Evolutionary conservation across 2,113 vertebrate genomes (phyloP).

Genomic region (Ramphastos sulfuratus): DNA sequence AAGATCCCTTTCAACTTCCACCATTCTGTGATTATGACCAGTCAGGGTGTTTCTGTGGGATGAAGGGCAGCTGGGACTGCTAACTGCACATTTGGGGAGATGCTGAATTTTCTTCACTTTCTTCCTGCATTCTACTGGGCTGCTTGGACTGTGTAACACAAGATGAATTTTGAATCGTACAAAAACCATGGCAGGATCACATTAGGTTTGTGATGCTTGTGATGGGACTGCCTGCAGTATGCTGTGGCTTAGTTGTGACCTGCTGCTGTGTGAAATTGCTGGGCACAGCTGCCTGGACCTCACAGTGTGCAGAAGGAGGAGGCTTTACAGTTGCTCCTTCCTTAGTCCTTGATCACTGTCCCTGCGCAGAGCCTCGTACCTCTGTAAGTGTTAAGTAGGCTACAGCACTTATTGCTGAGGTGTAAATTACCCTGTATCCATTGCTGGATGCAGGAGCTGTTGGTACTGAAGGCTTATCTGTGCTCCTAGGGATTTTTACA

Average conservation of each 20-base stretch:
- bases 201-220: fast-evolving
- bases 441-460: neutral
- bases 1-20: too few species aligned
- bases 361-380: neutral
- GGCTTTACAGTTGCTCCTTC: neutral
- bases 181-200: too few species aligned
- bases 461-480: neutral
- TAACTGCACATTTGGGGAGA: neutral
- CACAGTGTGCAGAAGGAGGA: fast-evolving
- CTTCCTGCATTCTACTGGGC: neutral
- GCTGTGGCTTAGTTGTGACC: neutral
- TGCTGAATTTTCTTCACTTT: neutral
- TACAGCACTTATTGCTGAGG: neutral
- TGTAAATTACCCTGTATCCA: neutral
- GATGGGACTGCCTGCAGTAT: neutral
- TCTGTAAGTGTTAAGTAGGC: neutral
- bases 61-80: neutral
- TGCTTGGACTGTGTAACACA: neutral
- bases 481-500: neutral
- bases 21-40: too few species aligned
- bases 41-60: neutral
- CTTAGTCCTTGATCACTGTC: neutral
- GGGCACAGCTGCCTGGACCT: neutral
- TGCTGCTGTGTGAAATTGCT: fast-evolving
- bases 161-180: neutral